These are phyloP conservation scores for Musca vetustissima DNA, from an alignment of 1,140 invertebrate species.

Conservation along the genomic window DNA sequence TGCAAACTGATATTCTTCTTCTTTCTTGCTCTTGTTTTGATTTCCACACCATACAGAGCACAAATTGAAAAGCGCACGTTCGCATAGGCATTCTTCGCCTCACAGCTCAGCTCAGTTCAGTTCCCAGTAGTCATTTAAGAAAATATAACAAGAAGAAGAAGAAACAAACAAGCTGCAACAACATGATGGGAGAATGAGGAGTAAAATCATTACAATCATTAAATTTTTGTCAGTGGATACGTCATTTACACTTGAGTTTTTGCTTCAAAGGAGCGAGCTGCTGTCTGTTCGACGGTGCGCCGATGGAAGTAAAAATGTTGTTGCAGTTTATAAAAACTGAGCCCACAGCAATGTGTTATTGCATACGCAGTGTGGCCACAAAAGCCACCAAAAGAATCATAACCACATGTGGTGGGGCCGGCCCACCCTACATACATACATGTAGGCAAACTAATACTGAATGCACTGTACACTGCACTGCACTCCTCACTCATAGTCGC, in stretches of 20 bases:
- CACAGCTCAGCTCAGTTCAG: too few relatives aligned
- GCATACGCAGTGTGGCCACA: slow-evolving; percentile 11
- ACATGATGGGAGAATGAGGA: background rate
- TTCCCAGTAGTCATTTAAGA: background rate
- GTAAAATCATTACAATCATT: slow-evolving; percentile 5
- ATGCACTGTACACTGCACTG: too few relatives aligned
- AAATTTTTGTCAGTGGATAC: slow-evolving; percentile 5
- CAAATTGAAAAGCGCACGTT: too few relatives aligned
- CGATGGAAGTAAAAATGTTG: background rate
- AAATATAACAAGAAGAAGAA: background rate
- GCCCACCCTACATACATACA: too few relatives aligned
- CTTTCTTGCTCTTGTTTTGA: too few relatives aligned
- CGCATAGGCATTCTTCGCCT: too few relatives aligned
- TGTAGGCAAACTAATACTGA: too few relatives aligned
- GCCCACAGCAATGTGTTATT: background rate
- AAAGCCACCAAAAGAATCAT: slow-evolving; percentile 3
- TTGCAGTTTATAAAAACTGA: background rate
- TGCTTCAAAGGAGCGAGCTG: background rate
- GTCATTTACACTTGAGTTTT: background rate
- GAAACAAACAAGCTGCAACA: too few relatives aligned
- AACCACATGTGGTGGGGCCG: slow-evolving; percentile 4
- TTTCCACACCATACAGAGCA: too few relatives aligned
- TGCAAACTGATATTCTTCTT: too few relatives aligned
- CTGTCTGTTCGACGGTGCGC: background rate
- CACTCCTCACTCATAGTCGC: too few relatives aligned